Percentiles rank a stretch among this genome's conserved stretches.
Evolutionary conservation across 2,113 vertebrate genomes (phyloP).

Genomic region (Kobus ellipsiprymnus): DNA sequence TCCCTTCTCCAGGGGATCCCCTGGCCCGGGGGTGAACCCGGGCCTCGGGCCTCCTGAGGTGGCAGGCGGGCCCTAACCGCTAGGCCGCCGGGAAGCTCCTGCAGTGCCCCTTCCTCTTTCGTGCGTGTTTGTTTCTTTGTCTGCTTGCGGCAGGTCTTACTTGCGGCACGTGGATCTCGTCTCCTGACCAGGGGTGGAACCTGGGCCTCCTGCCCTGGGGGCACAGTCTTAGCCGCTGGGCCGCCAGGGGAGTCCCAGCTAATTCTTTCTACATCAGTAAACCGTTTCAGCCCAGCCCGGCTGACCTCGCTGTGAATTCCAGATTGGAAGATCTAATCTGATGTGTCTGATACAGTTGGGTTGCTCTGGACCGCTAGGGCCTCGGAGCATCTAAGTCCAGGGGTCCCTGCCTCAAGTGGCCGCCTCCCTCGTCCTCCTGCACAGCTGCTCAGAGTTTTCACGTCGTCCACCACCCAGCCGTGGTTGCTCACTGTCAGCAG

Average conservation of each 20-base stretch:
- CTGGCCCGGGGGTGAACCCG: rapidly evolving
- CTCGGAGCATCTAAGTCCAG: background rate
- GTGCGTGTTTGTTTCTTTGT: rapidly evolving
- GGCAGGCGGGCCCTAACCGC: background rate
- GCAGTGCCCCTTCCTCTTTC: rapidly evolving
- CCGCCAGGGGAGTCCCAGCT: background rate
- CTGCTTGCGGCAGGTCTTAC: background rate
- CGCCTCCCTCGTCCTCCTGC: background rate
- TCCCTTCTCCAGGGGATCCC: background rate
- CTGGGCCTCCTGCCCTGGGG: background rate
- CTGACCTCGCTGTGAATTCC: background rate
- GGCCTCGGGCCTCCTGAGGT: rapidly evolving
- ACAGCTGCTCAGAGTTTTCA: background rate
- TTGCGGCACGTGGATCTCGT: background rate
- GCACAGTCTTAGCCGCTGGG: background rate
- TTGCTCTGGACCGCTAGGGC: background rate
- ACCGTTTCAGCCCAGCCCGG: background rate
- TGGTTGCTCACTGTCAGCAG: no score
- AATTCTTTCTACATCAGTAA: background rate
- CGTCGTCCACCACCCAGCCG: background rate
- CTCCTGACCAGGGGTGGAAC: background rate
- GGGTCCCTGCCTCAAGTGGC: background rate
- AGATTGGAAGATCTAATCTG: background rate
- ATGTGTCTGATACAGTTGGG: background rate
- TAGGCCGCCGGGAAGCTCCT: rapidly evolving